Evolutionary conservation across 1,140 invertebrate species (phyloP).

Genomic region (Hestina assimilis): DNA sequence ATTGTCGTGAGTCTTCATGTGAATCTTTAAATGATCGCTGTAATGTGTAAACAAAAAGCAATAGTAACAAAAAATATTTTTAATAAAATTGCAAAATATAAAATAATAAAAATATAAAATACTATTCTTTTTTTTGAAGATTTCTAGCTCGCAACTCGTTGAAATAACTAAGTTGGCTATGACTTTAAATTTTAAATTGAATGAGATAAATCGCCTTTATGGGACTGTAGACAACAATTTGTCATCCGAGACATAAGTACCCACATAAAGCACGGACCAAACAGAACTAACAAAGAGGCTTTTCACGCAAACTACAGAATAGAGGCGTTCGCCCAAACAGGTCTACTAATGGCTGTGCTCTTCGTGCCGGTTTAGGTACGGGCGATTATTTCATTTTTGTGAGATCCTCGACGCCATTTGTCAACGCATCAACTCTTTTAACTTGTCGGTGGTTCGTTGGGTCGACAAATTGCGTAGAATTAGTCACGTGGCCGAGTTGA

Average conservation of each 20-base stretch:
- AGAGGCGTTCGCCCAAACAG: conserved; percentile 74
- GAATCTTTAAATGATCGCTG: conserved; percentile 96
- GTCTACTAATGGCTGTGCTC: conserved; percentile 70
- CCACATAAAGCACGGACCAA: conserved; percentile 71
- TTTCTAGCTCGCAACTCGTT: not conserved
- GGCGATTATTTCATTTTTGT: conserved; percentile 77
- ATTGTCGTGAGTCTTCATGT: conserved; percentile 96
- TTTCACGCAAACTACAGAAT: conserved; percentile 73
- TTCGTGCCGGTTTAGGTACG: conserved; percentile 65
- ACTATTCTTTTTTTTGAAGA: not conserved
- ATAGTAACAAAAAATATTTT: not conserved
- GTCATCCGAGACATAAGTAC: conserved; percentile 71
- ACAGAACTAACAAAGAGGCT: conserved; percentile 73
- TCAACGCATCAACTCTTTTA: conserved; percentile 75
- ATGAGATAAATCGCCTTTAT: conserved; percentile 61
- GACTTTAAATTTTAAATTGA: conserved; percentile 31
- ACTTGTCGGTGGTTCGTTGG: conserved; percentile 62
- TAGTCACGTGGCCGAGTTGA: conserved; percentile 70
- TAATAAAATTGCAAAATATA: not conserved
- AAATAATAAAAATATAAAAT: not conserved
- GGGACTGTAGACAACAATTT: conserved; percentile 60
- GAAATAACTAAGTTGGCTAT: not conserved
- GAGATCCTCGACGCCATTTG: conserved; percentile 72
- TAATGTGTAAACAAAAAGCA: not conserved
- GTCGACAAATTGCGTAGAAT: conserved; percentile 73